Conservation (phyloP, 2,888 invertebrate species). For the Apodemia mormo region DNA sequence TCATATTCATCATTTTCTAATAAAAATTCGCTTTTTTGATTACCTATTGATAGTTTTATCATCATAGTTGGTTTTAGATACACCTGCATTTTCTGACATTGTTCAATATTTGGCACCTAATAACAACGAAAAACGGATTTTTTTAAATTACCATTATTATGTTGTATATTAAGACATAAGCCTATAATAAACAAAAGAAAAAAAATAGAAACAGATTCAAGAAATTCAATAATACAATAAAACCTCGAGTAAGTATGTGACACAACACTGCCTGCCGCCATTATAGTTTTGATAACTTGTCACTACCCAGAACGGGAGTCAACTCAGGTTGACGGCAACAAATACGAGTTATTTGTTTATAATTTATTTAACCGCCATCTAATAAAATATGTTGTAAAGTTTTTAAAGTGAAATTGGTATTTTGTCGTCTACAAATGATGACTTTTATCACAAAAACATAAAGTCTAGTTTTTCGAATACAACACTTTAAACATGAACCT, state of each 20-base stretch:
- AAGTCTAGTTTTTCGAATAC: background rate
- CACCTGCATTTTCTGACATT: constrained; percentile 15
- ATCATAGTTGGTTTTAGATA: background rate
- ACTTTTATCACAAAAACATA: background rate
- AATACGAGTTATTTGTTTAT: background rate
- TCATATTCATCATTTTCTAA: constrained; percentile 20
- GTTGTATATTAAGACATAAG: too few relatives aligned
- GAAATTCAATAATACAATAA: background rate
- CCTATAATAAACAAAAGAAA: too few relatives aligned
- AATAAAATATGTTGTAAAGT: background rate
- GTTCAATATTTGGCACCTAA: constrained; percentile 5
- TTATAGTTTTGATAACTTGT: constrained; percentile 7
- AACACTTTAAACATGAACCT: background rate
- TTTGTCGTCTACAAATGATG: background rate
- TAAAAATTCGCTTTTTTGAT: constrained; percentile 17
- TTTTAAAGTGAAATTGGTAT: background rate
- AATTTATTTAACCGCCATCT: background rate
- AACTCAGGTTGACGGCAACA: constrained; percentile 8
- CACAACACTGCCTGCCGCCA: constrained; percentile 16
- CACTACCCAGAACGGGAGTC: constrained; percentile 5
- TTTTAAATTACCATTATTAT: too few relatives aligned
- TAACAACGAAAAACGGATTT: background rate
- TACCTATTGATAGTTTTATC: constrained; percentile 3
- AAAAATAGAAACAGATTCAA: background rate
- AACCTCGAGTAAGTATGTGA: background rate